These are phyloP conservation scores for Palythoa heliodiscus DNA, from an alignment of 92 coral and sea anemone genomes.

Conservation along the genomic window DNA sequence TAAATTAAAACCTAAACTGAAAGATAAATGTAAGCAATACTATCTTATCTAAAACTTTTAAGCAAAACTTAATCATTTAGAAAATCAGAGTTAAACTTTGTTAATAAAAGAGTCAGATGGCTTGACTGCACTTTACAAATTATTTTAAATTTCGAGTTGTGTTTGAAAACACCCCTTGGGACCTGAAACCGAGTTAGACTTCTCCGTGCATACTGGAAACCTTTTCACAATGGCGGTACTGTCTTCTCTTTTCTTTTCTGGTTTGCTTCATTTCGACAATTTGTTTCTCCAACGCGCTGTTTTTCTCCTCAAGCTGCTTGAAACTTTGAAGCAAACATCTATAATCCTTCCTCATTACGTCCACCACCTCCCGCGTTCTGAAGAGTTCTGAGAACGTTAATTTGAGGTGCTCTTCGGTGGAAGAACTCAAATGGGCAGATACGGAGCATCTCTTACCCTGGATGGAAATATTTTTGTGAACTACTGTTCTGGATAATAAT, in stretches of 20 bases:
- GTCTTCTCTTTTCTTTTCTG: background rate
- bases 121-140: too few relatives aligned
- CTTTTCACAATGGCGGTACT: background rate
- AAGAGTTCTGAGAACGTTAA: constrained; percentile 12
- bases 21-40: too few relatives aligned
- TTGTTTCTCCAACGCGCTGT: constrained; percentile 23
- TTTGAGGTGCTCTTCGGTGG: constrained; percentile 7
- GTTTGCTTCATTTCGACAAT: background rate
- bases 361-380: background rate
- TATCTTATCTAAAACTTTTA: too few relatives aligned
- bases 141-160: too few relatives aligned
- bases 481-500: background rate
- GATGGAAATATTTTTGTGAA: background rate
- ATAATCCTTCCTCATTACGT: background rate
- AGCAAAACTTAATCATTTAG: too few relatives aligned
- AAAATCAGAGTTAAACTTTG: too few relatives aligned
- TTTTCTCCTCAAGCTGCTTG: constrained; percentile 6
- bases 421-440: background rate
- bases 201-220: background rate
- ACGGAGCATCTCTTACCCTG: constrained; percentile 4
- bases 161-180: background rate
- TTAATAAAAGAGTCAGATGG: too few relatives aligned
- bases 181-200: background rate
- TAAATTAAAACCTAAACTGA: too few relatives aligned
- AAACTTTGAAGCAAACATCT: background rate